Conservation (phyloP, 2,113 vertebrate genomes). For the Dipodomys merriami region DNA sequence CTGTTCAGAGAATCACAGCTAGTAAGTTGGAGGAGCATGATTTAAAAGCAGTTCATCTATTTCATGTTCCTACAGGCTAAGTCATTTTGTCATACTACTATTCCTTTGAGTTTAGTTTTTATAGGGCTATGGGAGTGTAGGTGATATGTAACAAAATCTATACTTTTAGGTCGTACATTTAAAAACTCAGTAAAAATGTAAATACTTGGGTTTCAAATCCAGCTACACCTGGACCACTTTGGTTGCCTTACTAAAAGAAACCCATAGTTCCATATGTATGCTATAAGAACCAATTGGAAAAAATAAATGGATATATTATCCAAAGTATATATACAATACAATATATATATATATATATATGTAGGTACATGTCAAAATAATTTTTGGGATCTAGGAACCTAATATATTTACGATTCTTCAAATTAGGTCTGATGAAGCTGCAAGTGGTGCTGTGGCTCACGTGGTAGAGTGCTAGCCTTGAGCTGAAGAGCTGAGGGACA, state of each 20-base stretch:
- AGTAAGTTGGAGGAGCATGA: not conserved
- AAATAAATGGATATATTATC: not conserved
- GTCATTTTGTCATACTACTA: not conserved
- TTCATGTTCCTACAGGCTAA: not conserved
- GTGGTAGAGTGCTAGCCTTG: too few relatives aligned
- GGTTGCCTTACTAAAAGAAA: not conserved
- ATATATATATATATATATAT: too few relatives aligned
- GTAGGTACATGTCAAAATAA: not conserved
- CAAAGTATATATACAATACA: too few relatives aligned
- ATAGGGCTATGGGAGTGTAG: not conserved
- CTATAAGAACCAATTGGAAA: not conserved
- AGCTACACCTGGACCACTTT: not conserved
- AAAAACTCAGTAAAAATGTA: constrained; percentile 1
- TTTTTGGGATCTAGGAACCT: not conserved
- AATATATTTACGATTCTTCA: not conserved
- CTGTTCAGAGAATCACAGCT: not conserved
- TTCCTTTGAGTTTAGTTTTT: not conserved
- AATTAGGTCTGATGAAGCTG: not conserved
- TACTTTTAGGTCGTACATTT: not conserved
- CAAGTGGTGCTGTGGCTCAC: too few relatives aligned
- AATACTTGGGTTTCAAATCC: constrained; percentile 35
- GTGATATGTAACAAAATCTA: not conserved
- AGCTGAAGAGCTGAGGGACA: too few relatives aligned
- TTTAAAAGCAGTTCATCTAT: not conserved
- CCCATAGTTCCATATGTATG: not conserved